Conservation (phyloP, 2,888 invertebrate genomes). For the Dendrolimus houi region DNA sequence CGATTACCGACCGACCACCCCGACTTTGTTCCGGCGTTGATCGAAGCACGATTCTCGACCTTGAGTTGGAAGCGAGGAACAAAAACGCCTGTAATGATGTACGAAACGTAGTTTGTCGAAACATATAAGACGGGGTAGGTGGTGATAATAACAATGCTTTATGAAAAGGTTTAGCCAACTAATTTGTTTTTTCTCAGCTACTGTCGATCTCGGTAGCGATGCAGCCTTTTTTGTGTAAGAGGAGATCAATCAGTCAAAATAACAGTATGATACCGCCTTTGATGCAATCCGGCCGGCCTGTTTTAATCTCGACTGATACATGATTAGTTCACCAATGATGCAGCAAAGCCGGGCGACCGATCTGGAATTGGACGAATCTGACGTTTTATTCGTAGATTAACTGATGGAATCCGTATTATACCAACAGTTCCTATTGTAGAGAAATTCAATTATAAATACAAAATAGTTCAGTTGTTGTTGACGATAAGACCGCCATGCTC, state of each 20-base stretch:
- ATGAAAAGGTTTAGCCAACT: slow-evolving; percentile 76
- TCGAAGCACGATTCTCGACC: slow-evolving; percentile 33
- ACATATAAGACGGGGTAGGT: slow-evolving; percentile 57
- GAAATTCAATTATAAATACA: slow-evolving; percentile 17
- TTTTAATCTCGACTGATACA: slow-evolving; percentile 73
- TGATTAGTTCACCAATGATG: slow-evolving; percentile 74
- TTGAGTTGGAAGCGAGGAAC: slow-evolving; percentile 23
- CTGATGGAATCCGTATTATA: slow-evolving; percentile 32
- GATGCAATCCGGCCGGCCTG: slow-evolving; percentile 70
- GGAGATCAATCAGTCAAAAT: slow-evolving; percentile 76
- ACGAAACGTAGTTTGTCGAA: slow-evolving; percentile 34
- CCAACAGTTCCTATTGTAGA: slow-evolving; percentile 8
- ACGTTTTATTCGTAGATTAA: slow-evolving; percentile 49
- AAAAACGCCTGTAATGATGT: slow-evolving; percentile 28
- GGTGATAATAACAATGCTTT: slow-evolving; percentile 73
- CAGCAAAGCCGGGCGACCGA: slow-evolving; percentile 67
- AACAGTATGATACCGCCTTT: slow-evolving; percentile 77
- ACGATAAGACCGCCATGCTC: slow-evolving; percentile 1
- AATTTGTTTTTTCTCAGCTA: slow-evolving; percentile 76
- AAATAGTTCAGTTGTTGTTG: slow-evolving; percentile 11
- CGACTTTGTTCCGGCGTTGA: slow-evolving; percentile 21
- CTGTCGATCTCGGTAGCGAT: slow-evolving; percentile 74
- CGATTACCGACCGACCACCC: slow-evolving; percentile 33
- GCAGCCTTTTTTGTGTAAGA: slow-evolving; percentile 66
- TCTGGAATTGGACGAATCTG: slow-evolving; percentile 58